A percentile compares a stretch with the other conserved stretches of the same genome.
These are phyloP conservation scores for Syngnathus typhle DNA, from an alignment of 2,113 vertebrate species.

Conservation along the genomic window DNA sequence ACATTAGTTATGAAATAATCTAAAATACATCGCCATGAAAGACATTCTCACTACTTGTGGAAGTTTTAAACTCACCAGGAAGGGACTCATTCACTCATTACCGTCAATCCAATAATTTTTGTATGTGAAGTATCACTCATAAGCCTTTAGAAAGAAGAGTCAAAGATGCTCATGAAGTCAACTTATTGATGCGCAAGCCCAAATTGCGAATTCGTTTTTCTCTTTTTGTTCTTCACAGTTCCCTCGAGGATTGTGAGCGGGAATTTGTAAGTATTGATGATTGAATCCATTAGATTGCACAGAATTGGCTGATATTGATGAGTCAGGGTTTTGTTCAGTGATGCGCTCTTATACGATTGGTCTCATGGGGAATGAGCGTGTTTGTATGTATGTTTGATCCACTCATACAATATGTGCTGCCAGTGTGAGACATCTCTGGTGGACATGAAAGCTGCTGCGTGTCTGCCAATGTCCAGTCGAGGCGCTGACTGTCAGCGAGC, in stretches of 20 bases:
- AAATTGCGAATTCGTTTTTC: neutral
- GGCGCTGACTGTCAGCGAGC: slow-evolving; percentile 49
- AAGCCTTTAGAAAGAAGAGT: neutral
- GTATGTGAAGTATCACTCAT: neutral
- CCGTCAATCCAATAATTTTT: neutral
- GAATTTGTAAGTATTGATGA: slow-evolving; percentile 34
- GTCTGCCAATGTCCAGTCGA: slow-evolving; percentile 35
- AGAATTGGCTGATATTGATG: slow-evolving; percentile 54
- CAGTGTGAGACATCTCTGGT: slow-evolving; percentile 20
- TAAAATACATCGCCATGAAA: neutral
- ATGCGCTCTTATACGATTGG: slow-evolving; percentile 21
- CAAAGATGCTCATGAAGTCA: neutral
- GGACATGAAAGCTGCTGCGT: slow-evolving; percentile 18
- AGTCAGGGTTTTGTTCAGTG: slow-evolving; percentile 45
- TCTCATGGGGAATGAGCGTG: slow-evolving; percentile 28
- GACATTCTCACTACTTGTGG: too few species aligned
- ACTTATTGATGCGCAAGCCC: neutral
- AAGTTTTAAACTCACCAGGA: neutral
- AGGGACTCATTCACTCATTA: neutral
- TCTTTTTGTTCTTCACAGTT: slow-evolving; percentile 8
- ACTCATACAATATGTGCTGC: slow-evolving; percentile 9
- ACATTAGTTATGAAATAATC: neutral
- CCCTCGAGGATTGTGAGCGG: slow-evolving; percentile 1
- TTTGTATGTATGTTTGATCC: slow-evolving; percentile 20
- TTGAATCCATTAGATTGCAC: slow-evolving; percentile 42